phyloP scores from a whole-genome alignment of 2,888 invertebrate genomes.

The Tortricodes alternella region DNA sequence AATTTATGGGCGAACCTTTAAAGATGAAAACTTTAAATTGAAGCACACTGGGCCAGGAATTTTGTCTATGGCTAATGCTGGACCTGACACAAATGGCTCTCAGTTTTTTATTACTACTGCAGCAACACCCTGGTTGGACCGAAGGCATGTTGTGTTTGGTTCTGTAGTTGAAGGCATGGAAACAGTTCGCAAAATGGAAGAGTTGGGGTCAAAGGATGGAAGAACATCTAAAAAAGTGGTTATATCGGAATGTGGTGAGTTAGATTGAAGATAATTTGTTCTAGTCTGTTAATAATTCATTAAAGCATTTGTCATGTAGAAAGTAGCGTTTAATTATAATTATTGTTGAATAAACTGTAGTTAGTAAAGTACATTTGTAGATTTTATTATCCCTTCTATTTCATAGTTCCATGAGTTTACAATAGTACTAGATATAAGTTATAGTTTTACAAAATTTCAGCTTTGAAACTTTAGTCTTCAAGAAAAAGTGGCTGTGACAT shows the following conservation, averaged over 20 bases:
- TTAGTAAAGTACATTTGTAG: slow-evolving; percentile 30
- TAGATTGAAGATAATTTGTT: slow-evolving; percentile 57
- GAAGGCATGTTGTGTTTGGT: slow-evolving; percentile 97
- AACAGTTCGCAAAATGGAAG: slow-evolving; percentile 93
- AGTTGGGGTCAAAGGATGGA: slow-evolving; percentile 91
- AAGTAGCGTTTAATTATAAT: too few relatives aligned
- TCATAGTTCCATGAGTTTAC: background rate
- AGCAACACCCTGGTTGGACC: slow-evolving; percentile 96
- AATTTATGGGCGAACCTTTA: slow-evolving; percentile 96
- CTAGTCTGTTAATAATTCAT: background rate
- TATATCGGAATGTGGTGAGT: slow-evolving; percentile 92
- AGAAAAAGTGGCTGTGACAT: too few relatives aligned
- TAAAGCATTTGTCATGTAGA: slow-evolving; percentile 15
- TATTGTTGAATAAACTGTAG: slow-evolving; percentile 23
- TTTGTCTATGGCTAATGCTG: slow-evolving; percentile 98
- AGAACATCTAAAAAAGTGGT: slow-evolving; percentile 92
- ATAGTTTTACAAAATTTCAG: too few relatives aligned
- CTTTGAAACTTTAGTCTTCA: too few relatives aligned
- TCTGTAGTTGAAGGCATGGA: slow-evolving; percentile 95
- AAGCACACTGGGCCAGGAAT: slow-evolving; percentile 95
- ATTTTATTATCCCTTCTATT: slow-evolving; percentile 16
- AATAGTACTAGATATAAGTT: background rate
- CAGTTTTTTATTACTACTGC: slow-evolving; percentile 98
- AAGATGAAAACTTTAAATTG: slow-evolving; percentile 97
- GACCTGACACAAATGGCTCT: slow-evolving; percentile 97